phyloP scores from a whole-genome alignment of 2,888 invertebrate species.

The Dorcus parallelipipedus region DNA sequence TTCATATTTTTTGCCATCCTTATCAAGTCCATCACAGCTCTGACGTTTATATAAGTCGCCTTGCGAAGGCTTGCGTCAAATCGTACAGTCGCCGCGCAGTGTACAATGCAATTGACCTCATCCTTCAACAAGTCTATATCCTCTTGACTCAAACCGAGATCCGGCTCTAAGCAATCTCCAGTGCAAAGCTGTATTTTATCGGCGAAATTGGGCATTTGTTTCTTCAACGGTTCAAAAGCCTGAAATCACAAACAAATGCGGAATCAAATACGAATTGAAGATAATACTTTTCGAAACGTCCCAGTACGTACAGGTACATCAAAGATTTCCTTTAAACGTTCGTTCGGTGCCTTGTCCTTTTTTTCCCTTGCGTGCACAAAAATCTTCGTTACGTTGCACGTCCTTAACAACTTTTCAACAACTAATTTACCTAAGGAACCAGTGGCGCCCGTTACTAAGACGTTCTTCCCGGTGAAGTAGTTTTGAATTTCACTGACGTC shows the following conservation, averaged over 20 bases:
- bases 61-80: too few species aligned
- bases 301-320: slow-evolving; percentile 31
- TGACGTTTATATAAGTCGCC: slow-evolving; percentile 65
- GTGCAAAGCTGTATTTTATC: too few species aligned
- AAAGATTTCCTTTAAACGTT: slow-evolving; percentile 52
- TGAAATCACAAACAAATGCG: slow-evolving; percentile 10
- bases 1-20: slow-evolving; percentile 67
- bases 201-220: too few species aligned
- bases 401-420: slow-evolving; percentile 39
- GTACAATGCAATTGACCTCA: too few species aligned
- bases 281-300: not conserved
- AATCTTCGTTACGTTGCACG: slow-evolving; percentile 34
- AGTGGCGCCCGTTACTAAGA: not conserved
- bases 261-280: not conserved
- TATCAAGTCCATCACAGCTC: slow-evolving; percentile 72
- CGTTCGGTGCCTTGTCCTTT: slow-evolving; percentile 35
- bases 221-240: too few species aligned
- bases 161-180: too few species aligned
- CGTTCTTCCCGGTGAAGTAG: not conserved
- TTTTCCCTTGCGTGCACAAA: slow-evolving; percentile 39
- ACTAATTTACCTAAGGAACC: slow-evolving; percentile 30
- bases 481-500: not conserved
- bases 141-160: too few species aligned
- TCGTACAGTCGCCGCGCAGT: too few species aligned
- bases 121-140: too few species aligned